A percentile compares a stretch with the other conserved stretches of the same genome.
Evolutionary conservation across 2,888 invertebrate species (phyloP).

Genomic region (Horisme vitalbata): DNA sequence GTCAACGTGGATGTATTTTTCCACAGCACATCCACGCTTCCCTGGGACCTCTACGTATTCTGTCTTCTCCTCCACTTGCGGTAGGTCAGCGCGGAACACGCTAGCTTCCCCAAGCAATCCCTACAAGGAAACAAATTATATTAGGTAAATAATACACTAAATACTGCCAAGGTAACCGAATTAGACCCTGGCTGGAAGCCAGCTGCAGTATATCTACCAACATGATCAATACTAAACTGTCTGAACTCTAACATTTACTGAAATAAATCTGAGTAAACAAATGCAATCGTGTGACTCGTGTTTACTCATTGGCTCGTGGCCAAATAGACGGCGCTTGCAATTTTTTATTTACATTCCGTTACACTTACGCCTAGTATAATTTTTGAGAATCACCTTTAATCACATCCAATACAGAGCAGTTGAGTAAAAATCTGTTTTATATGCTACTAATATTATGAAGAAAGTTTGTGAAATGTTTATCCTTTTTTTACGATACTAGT

Average conservation of each 20-base stretch:
- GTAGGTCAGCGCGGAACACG: slow-evolving; percentile 86
- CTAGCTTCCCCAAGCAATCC: slow-evolving; percentile 84
- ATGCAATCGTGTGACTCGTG: slow-evolving; percentile 19
- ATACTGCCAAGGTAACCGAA: slow-evolving; percentile 44
- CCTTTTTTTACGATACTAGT: no score
- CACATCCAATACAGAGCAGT: no score
- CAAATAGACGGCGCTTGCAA: slow-evolving; percentile 30
- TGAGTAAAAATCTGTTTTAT: no score
- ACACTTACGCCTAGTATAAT: background rate
- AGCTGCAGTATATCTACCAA: slow-evolving; percentile 48
- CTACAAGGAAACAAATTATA: slow-evolving; percentile 50
- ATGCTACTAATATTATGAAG: no score
- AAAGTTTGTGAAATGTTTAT: no score
- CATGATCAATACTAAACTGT: slow-evolving; percentile 44
- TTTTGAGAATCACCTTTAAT: background rate
- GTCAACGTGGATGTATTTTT: slow-evolving; percentile 86
- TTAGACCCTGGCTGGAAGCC: slow-evolving; percentile 45
- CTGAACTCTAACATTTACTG: slow-evolving; percentile 43
- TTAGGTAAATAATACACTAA: slow-evolving; percentile 33
- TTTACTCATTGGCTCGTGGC: slow-evolving; percentile 38
- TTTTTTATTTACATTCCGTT: slow-evolving; percentile 6
- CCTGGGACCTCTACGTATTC: slow-evolving; percentile 80
- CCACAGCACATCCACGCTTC: slow-evolving; percentile 75
- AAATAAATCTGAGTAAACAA: slow-evolving; percentile 46
- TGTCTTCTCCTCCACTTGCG: slow-evolving; percentile 86